A percentile compares a stretch with the other conserved stretches of the same genome.
These are phyloP conservation scores for Chauna torquata DNA, from an alignment of 2,113 vertebrate species.

Conservation along the genomic window DNA sequence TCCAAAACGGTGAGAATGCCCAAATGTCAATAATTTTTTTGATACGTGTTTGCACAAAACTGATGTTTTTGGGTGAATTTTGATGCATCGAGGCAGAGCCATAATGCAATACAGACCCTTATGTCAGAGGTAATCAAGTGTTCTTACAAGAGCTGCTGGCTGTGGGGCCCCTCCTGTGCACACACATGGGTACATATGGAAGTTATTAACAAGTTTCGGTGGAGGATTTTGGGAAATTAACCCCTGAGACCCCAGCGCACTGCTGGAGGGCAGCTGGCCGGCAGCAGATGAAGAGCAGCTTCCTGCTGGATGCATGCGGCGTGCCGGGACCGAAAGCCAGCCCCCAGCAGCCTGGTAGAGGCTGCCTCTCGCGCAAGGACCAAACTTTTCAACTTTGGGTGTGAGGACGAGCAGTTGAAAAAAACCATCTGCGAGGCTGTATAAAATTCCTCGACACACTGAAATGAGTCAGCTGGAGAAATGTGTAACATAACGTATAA, in stretches of 20 bases:
- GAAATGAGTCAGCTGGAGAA: conserved; percentile 10
- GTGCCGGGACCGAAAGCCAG: not conserved
- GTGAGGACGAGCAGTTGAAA: conserved; percentile 5
- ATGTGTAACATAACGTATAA: conserved; percentile 7
- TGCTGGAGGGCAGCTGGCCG: not conserved
- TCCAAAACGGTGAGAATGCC: not conserved
- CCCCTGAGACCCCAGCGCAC: not conserved
- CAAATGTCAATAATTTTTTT: not conserved
- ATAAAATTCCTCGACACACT: conserved; percentile 25
- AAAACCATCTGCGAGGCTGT: not conserved
- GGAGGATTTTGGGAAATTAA: conserved; percentile 62
- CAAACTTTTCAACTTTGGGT: conserved; percentile 46
- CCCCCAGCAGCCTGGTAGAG: not conserved
- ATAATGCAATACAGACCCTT: conserved; percentile 20
- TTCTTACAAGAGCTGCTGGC: conserved; percentile 46
- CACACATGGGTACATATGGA: conserved; percentile 53
- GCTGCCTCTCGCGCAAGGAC: not conserved
- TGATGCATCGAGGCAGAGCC: not conserved
- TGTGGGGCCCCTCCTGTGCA: conserved; percentile 50
- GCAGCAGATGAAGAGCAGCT: conserved; percentile 15
- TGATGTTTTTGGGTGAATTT: not conserved
- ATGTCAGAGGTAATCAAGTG: conserved; percentile 51
- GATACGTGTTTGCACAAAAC: not conserved
- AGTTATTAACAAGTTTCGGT: conserved; percentile 43
- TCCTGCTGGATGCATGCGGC: not conserved